Base-by-base conservation (phyloP, 2,888 invertebrate genomes). In the Temnothorax rugatulus region DNA sequence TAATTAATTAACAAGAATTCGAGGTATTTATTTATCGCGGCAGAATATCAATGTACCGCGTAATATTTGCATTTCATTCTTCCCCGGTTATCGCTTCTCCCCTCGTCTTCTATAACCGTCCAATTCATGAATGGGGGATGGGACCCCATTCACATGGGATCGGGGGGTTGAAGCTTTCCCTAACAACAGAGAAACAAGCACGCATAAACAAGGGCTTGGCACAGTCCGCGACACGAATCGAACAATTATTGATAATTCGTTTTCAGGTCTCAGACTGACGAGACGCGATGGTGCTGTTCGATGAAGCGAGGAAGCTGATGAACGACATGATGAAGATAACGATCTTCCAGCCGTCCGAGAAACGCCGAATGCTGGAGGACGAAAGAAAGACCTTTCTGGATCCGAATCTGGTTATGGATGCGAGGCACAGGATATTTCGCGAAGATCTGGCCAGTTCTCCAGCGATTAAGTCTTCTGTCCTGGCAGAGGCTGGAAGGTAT, bases 321-420 rank as follows among this genome's bases (percentile, higher is more conserved):
- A 89, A 92, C 11, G 89, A 90, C 74, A 92, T 93, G 91, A 89
- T 93, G 91, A 87, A 87, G 57, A 86, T 92, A 41, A 90, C 92
- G 15, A 91, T 94, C 76, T 90, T 92, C 41, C 83, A 83, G 50
- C 63, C 84, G 0, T 87, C 90, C 34, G 91, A 93, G 34, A 92
- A 92, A 69, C 89, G 87, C 25, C 84, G 84, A 18, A 88, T 92
- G 86, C 15, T 83, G 34, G 73, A 83, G 44, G 89, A 90, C 47
- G 89, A 88, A 2, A 86, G 82, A 11, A 85, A 77, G 29, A 68
- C 66, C 5, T 86, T 88, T 2, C 87, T 86, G 21, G 91, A 94
- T 87, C 93, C 92, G 18, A 93, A 93, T 87, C 64, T 94, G 50
- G 89, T 93, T 74, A 93, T 94, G 92, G 91, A 94, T 52, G 84